Conservation (phyloP, 35 echinoderm and acorn worm species). For the Ophiothrix spiculata region DNA sequence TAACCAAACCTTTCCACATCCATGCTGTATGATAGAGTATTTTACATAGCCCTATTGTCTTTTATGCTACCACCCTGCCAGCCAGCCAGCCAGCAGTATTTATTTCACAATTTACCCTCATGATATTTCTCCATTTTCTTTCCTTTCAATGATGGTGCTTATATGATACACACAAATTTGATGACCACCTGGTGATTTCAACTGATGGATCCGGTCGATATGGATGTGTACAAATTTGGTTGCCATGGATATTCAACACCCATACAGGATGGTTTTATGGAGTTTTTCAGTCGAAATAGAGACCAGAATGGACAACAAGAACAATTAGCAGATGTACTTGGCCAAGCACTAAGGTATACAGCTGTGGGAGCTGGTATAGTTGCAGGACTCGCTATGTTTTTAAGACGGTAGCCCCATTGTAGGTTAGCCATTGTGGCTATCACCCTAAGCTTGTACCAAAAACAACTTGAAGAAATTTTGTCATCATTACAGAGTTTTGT, state of each 20-base stretch:
- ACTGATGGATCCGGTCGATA: neutral
- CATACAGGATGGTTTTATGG: conserved; percentile 54
- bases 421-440: neutral
- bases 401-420: conserved; percentile 42
- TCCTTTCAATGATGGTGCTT: conserved; percentile 4
- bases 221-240: too few species aligned
- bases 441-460: neutral
- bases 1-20: too few species aligned
- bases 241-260: too few species aligned
- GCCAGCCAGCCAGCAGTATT: too few species aligned
- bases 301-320: conserved; percentile 47
- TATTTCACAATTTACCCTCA: neutral
- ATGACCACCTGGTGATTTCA: neutral
- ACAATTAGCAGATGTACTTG: conserved; percentile 1
- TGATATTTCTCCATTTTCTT: neutral
- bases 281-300: conserved; percentile 72
- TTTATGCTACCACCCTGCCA: too few species aligned
- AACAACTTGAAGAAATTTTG: neutral
- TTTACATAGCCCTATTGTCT: too few species aligned
- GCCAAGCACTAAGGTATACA: conserved; percentile 35
- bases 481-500: neutral
- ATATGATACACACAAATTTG: too few species aligned
- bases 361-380: conserved; percentile 42
- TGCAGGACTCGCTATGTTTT: conserved; percentile 58
- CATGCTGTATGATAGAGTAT: too few species aligned